phyloP scores from a whole-genome alignment of 2,113 vertebrate genomes.

The Gobius niger region DNA sequence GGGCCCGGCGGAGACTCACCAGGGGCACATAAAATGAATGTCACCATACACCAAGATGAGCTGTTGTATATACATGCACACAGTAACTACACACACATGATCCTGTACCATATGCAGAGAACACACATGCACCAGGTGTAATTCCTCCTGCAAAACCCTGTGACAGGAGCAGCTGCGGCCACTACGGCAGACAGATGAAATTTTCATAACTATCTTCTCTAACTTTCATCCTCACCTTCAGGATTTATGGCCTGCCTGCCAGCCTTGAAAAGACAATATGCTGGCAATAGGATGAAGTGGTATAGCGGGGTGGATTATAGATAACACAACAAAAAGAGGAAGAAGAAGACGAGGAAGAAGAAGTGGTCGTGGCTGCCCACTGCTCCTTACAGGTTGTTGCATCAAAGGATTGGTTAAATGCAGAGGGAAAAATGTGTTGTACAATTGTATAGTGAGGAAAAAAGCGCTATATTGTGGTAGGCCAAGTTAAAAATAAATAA shows the following conservation, averaged over 20 bases:
- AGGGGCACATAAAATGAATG: conserved; percentile 16
- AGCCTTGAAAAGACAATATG: conserved; percentile 99
- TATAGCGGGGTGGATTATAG: conserved; percentile 97
- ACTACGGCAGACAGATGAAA: conserved; percentile 99
- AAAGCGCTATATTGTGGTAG: conserved; percentile 33
- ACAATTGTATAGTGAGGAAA: too few relatives aligned
- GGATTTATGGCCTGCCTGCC: conserved; percentile 95
- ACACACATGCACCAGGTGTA: conserved; percentile 73
- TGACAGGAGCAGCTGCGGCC: conserved; percentile 98
- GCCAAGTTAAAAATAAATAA: conserved; percentile 35
- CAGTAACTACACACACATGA: conserved; percentile 30
- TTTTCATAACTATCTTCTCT: conserved; percentile 99
- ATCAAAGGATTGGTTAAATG: conserved; percentile 13
- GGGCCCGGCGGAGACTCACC: conserved; percentile 23
- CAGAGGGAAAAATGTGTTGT: not conserved
- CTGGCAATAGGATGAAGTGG: conserved; percentile 98
- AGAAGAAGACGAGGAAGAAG: conserved; percentile 16
- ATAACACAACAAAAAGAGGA: conserved; percentile 88
- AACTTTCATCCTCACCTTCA: conserved; percentile 99
- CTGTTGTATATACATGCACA: conserved; percentile 17
- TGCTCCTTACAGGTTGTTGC: too few relatives aligned
- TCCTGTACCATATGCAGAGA: conserved; percentile 30
- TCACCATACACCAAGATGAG: conserved; percentile 27
- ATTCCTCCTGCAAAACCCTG: conserved; percentile 87
- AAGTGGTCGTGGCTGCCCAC: too few relatives aligned